A percentile compares a stretch with the other conserved stretches of the same genome.
Evolutionary conservation across 1,140 invertebrate species (phyloP).

Genomic region (Aricia agestis): DNA sequence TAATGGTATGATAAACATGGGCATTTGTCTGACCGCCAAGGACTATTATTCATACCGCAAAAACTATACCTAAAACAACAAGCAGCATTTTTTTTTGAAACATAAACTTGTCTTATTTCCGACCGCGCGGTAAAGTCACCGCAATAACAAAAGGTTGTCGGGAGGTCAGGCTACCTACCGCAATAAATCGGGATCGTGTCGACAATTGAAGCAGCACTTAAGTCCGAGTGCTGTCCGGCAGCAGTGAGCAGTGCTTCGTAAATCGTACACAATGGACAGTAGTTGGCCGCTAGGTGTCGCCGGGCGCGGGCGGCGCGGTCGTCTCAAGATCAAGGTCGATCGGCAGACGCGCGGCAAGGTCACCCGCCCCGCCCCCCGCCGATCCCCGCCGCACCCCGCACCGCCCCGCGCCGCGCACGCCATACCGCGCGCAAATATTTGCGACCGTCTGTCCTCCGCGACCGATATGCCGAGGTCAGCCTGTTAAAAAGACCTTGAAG

Average conservation of each 20-base stretch:
- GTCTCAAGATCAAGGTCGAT: slow-evolving; percentile 73
- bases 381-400: slow-evolving; percentile 31
- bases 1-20: background rate
- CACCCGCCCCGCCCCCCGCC: slow-evolving; percentile 34
- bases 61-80: background rate
- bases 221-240: background rate
- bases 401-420: slow-evolving; percentile 28
- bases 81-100: background rate
- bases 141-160: slow-evolving; percentile 1
- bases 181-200: slow-evolving; percentile 2
- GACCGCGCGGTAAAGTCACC: background rate
- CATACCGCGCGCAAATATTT: slow-evolving; percentile 60
- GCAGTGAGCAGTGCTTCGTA: background rate
- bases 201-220: slow-evolving; percentile 1
- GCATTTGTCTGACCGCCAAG: background rate
- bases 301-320: slow-evolving; percentile 59
- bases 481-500: slow-evolving; percentile 68
- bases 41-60: background rate
- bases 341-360: slow-evolving; percentile 69
- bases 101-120: background rate
- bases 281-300: slow-evolving; percentile 18
- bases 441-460: slow-evolving; percentile 72
- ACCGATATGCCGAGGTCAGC: slow-evolving; percentile 73
- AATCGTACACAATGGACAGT: slow-evolving; percentile 15
- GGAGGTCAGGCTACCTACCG: background rate